phyloP scores from a whole-genome alignment of 2,888 invertebrate species.

The Portevinia maculata region DNA sequence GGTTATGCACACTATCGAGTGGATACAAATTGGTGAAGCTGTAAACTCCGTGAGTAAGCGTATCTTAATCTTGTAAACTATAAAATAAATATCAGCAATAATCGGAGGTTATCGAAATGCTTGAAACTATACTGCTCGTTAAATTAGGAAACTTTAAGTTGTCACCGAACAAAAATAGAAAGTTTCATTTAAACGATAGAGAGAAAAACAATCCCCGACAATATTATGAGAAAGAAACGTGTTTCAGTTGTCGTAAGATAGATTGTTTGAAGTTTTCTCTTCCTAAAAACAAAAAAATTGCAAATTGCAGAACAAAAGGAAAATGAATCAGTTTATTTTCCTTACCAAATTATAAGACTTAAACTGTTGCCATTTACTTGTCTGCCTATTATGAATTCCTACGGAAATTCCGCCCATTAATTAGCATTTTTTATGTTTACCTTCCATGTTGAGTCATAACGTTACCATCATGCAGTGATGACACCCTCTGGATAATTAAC shows the following conservation, averaged over 20 bases:
- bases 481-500: slow-evolving; percentile 20
- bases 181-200: slow-evolving; percentile 37
- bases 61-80: slow-evolving; percentile 43
- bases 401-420: slow-evolving; percentile 55
- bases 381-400: slow-evolving; percentile 47
- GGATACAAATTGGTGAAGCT: neutral
- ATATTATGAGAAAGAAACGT: slow-evolving; percentile 47
- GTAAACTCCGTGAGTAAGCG: slow-evolving; percentile 40
- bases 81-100: slow-evolving; percentile 60
- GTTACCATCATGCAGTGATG: slow-evolving; percentile 13
- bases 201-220: neutral
- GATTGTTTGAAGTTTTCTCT: slow-evolving; percentile 28
- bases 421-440: slow-evolving; percentile 29
- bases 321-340: neutral
- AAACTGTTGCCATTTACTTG: neutral
- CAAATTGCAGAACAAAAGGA: slow-evolving; percentile 28
- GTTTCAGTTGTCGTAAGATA: slow-evolving; percentile 21
- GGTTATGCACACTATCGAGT: slow-evolving; percentile 24
- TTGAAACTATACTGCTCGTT: slow-evolving; percentile 25
- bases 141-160: slow-evolving; percentile 61
- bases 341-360: neutral
- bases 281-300: slow-evolving; percentile 3
- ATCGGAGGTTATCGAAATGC: slow-evolving; percentile 48
- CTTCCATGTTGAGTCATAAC: slow-evolving; percentile 31
- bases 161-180: slow-evolving; percentile 60